These are phyloP conservation scores for Arctopsyche grandis DNA, from an alignment of 1,140 invertebrate genomes.

Conservation along the genomic window DNA sequence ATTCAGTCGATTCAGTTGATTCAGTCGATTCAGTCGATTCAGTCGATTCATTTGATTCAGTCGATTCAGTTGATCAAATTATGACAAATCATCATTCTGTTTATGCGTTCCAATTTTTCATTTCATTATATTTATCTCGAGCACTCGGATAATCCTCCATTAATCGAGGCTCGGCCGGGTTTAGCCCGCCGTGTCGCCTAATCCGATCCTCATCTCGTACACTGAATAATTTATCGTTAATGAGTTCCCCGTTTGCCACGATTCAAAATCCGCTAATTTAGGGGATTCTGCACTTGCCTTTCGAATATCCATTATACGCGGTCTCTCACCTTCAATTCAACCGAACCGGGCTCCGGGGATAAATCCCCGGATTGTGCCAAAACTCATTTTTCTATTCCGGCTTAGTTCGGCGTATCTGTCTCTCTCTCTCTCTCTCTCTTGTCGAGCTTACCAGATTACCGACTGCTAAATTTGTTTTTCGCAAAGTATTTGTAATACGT, in stretches of 20 bases:
- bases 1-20: too few relatives aligned
- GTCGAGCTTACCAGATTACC: not conserved
- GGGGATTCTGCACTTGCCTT: not conserved
- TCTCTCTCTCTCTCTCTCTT: not conserved
- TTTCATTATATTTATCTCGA: too few relatives aligned
- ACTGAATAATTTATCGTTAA: constrained; percentile 50
- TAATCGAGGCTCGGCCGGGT: not conserved
- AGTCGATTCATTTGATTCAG: too few relatives aligned
- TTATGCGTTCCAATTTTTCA: too few relatives aligned
- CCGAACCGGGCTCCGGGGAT: not conserved
- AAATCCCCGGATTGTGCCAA: constrained; percentile 2
- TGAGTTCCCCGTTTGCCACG: constrained; percentile 39
- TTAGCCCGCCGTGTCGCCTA: constrained; percentile 9
- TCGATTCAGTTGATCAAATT: too few relatives aligned
- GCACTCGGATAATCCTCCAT: not conserved
- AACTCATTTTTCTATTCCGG: not conserved
- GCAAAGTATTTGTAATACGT: not conserved
- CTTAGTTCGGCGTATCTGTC: not conserved
- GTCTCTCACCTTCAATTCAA: not conserved
- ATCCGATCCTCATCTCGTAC: constrained; percentile 40
- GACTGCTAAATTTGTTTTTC: not conserved
- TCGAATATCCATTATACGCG: constrained; percentile 9
- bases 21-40: too few relatives aligned
- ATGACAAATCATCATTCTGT: too few relatives aligned
- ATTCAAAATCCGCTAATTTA: constrained; percentile 36